Evolutionary conservation across 2,797 vertebrate species (phyloP).

Genomic region (Mus spretus): DNA sequence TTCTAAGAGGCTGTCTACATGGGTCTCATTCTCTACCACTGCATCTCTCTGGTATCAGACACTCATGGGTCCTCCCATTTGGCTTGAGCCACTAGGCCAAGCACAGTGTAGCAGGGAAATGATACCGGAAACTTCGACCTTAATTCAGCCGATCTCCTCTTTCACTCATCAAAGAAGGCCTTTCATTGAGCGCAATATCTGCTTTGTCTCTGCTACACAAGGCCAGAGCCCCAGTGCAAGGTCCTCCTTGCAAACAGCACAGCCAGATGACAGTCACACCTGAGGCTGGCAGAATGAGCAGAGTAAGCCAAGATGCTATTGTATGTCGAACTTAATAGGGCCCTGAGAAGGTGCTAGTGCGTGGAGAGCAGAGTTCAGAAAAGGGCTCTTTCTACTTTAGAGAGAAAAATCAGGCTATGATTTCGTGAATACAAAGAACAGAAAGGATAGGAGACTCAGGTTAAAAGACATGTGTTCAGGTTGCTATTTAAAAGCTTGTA

Average conservation of each 20-base stretch:
- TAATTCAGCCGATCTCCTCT: conserved; percentile 53
- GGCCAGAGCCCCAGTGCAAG: not conserved
- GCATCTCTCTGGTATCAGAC: not conserved
- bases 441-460: not conserved
- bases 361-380: not conserved
- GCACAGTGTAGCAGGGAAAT: not conserved
- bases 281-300: not conserved
- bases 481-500: conserved; percentile 16
- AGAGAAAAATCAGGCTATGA: conserved; percentile 48
- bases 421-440: conserved; percentile 70
- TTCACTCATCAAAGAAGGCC: conserved; percentile 36
- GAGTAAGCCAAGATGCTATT: conserved; percentile 60
- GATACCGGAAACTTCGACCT: not conserved
- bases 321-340: conserved; percentile 69
- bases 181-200: conserved; percentile 70
- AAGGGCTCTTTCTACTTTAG: conserved; percentile 20
- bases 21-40: not conserved
- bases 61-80: not conserved
- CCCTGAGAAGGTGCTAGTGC: conserved; percentile 13
- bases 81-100: not conserved
- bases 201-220: conserved; percentile 55
- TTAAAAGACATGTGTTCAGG: not conserved
- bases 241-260: not conserved
- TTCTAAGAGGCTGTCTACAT: not conserved
- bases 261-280: conserved; percentile 73